Evolutionary conservation across 2,113 vertebrate genomes (phyloP), one percentile per base, ranked within the genome.

Genomic region (Indri indri): DNA sequence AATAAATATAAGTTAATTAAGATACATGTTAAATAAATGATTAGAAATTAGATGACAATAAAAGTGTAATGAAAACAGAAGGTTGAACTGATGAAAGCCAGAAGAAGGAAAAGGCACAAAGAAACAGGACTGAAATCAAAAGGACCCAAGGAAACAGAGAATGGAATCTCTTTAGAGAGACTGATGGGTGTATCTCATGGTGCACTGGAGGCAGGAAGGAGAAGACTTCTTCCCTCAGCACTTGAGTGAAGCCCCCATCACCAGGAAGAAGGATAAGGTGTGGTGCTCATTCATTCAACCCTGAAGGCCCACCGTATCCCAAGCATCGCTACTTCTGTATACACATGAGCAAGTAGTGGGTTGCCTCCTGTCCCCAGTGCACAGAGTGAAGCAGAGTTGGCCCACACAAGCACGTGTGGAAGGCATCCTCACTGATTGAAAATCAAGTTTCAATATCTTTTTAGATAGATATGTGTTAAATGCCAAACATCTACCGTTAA

Each of bases 371-470:
- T 8, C 3, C 18, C 61, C 47, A 47, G 42, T 6, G 30, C 17
- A 30, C 42, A 63, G 22, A 63, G 27, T 16, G 13, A 59, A 30
- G 16, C 74, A 92, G 47, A 57, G 3, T 12, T 74, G 20, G 23
- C 6, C 77, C 27, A 5, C 45, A 47, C 5, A 88, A 85, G 79
- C 76, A 25, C 9, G 32, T 4, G 10, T 25, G 14, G 85, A 86
- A 8, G 66, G 16, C 27, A 47, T 30, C 47, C 68, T 68, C 40
- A 32, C 8, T 87, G 91, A 71, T 14, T 7, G 6, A 90, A 90
- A 59, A 22, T 63, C 65, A 76, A 70, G 47, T 74, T 95, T 93
- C 40, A 52, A n/a, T 90, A 93, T 83, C 32, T 92, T 93, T 88
- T 73, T 37, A 50, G 57, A 83, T 77, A 22, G 5, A 9, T 74